These are phyloP conservation scores for Trididemnum miniatum DNA, from an alignment of 23 tunicate species.

Conservation along the genomic window DNA sequence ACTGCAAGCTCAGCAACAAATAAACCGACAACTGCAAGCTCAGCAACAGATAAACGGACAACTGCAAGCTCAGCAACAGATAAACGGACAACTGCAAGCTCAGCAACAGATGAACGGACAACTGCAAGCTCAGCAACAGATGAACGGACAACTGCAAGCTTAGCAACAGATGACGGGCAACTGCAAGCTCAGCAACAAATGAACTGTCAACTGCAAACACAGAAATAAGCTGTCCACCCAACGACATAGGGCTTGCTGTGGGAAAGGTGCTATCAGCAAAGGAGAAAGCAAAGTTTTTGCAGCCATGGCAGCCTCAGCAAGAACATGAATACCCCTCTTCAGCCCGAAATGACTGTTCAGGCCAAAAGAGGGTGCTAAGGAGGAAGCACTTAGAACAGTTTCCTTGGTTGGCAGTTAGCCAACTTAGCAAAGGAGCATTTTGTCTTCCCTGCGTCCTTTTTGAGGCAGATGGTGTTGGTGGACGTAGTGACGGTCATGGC, in stretches of 20 bases:
- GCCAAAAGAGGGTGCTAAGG: background rate
- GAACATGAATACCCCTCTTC: background rate
- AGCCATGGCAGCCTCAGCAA: background rate
- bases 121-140: too few relatives aligned
- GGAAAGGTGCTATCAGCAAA: background rate
- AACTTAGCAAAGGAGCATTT: background rate
- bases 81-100: too few relatives aligned
- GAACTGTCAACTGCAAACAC: too few relatives aligned
- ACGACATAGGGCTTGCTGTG: background rate
- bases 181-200: too few relatives aligned
- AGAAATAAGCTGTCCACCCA: background rate
- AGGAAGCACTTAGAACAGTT: background rate
- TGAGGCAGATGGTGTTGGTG: background rate
- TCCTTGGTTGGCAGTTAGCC: background rate
- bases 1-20: too few relatives aligned
- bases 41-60: too few relatives aligned
- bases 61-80: too few relatives aligned
- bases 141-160: too few relatives aligned
- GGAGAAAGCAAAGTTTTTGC: background rate
- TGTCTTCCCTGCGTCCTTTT: background rate
- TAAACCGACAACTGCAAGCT: too few relatives aligned
- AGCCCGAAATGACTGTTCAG: background rate
- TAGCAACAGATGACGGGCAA: too few relatives aligned
- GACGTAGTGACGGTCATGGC: background rate
- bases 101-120: too few relatives aligned